Evolutionary conservation across 2,888 invertebrate genomes (phyloP).

Genomic region (Augochlorella aurata): DNA sequence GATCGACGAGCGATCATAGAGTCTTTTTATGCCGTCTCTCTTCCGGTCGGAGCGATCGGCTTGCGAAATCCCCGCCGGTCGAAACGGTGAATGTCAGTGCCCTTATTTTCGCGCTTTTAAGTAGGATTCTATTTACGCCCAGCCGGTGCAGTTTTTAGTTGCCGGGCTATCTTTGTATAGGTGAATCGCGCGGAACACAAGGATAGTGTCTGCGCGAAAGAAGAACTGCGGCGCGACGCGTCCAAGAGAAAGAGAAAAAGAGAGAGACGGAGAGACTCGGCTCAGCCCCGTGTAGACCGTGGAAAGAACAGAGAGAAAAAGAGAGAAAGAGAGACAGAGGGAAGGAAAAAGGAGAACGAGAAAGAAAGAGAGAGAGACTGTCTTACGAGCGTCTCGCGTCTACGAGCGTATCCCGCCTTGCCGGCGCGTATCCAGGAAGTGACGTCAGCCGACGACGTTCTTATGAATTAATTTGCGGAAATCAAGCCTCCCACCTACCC

Average conservation of each 20-base stretch:
- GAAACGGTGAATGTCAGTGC: constrained; percentile 73
- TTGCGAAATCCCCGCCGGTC: constrained; percentile 41
- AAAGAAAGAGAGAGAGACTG: constrained; percentile 13
- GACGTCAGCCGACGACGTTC: constrained; percentile 74
- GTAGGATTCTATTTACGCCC: constrained; percentile 76
- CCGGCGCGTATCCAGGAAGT: constrained; percentile 75
- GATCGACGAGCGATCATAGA: neutral
- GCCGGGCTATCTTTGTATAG: constrained; percentile 47
- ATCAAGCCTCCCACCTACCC: constrained; percentile 65
- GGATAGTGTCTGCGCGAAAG: constrained; percentile 28
- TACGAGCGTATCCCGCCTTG: constrained; percentile 65
- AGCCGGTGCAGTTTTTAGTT: constrained; percentile 71
- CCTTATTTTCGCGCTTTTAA: constrained; percentile 79
- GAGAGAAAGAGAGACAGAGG: constrained; percentile 14
- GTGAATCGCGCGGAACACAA: constrained; percentile 38
- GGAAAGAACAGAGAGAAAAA: constrained; percentile 18
- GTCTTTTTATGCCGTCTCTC: neutral
- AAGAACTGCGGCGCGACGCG: constrained; percentile 8
- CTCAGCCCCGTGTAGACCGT: neutral
- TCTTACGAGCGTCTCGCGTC: constrained; percentile 56
- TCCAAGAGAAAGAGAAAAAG: neutral
- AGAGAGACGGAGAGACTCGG: neutral
- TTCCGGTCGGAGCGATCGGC: constrained; percentile 7
- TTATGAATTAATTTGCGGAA: constrained; percentile 72
- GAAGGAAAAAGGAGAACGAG: constrained; percentile 5